These are phyloP conservation scores for Saxicola maurus DNA, from an alignment of 2,797 vertebrate species.

Conservation along the genomic window DNA sequence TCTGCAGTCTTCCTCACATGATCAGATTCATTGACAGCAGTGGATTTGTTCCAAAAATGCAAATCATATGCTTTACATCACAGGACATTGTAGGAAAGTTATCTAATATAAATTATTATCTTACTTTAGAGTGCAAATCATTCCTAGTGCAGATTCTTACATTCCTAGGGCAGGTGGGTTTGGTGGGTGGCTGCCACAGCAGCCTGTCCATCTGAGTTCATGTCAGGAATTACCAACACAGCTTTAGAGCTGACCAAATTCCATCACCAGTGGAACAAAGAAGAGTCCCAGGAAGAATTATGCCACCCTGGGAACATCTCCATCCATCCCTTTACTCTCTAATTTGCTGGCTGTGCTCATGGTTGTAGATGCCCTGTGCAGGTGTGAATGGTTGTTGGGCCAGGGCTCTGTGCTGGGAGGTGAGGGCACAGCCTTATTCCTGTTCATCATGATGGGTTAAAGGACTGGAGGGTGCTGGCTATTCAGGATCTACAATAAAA, in stretches of 20 bases:
- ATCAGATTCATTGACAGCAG: neutral
- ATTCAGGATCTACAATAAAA: neutral
- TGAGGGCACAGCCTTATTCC: neutral
- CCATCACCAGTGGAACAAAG: neutral
- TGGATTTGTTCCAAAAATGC: neutral
- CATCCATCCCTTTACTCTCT: neutral
- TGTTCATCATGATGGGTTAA: neutral
- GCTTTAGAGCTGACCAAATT: neutral
- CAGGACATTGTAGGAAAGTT: neutral
- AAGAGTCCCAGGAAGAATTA: neutral
- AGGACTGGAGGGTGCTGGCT: neutral
- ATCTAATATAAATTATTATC: neutral
- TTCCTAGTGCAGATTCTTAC: neutral
- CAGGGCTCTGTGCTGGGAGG: neutral
- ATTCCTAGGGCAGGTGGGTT: neutral
- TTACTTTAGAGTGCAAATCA: neutral
- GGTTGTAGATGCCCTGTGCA: no score
- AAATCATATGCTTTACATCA: neutral
- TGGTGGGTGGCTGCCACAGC: fast-evolving
- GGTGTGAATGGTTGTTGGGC: neutral
- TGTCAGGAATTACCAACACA: neutral
- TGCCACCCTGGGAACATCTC: neutral
- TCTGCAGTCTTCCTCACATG: neutral
- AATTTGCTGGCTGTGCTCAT: neutral
- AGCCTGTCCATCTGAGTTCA: neutral